Conservation (phyloP, 1,140 invertebrate genomes). For the Nebria ingens region DNA sequence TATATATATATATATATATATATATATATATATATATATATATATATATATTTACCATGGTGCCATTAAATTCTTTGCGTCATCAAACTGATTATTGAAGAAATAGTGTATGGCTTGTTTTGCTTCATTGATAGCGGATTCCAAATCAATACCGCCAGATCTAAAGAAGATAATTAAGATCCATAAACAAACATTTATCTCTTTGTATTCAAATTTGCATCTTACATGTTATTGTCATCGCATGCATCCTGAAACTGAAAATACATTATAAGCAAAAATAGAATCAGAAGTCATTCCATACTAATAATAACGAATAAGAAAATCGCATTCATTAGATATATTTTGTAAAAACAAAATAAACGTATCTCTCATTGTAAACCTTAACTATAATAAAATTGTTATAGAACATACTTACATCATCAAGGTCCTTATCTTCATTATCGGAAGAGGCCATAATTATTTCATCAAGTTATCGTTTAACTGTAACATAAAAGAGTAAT, state of each 20-base stretch:
- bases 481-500: too few relatives aligned
- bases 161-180: constrained; percentile 21
- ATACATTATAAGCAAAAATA: constrained; percentile 21
- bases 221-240: constrained; percentile 30
- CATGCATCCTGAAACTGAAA: constrained; percentile 40
- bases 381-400: too few relatives aligned
- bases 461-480: not conserved
- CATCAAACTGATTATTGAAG: constrained; percentile 80
- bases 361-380: not conserved
- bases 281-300: constrained; percentile 2
- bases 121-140: constrained; percentile 55
- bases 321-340: too few relatives aligned
- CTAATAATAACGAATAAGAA: constrained; percentile 1
- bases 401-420: constrained; percentile 16
- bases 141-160: constrained; percentile 44
- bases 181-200: not conserved
- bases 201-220: constrained; percentile 15
- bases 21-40: constrained; percentile 15
- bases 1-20: constrained; percentile 13
- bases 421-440: constrained; percentile 12
- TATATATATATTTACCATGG: constrained; percentile 48
- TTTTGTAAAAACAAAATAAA: too few relatives aligned
- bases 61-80: constrained; percentile 61
- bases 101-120: constrained; percentile 66
- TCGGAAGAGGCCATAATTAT: not conserved